Base-by-base conservation (phyloP, 2,888 invertebrate species). In the Coremacera marginata region DNA sequence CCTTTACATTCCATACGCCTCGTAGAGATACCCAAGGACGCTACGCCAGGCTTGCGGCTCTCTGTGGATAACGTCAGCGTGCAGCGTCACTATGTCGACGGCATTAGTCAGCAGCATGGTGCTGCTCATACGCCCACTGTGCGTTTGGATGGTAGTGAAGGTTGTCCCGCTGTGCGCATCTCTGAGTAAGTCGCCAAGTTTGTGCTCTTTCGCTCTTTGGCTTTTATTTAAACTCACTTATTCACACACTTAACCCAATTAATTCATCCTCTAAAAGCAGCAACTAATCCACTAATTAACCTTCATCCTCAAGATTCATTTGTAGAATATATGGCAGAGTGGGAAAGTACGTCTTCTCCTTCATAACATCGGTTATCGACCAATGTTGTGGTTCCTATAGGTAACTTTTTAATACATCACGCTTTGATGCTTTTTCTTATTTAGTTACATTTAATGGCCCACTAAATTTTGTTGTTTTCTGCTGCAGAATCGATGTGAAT, bases 1-100 rank as follows among this genome's bases (percentile, higher is more conserved):
- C 92, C 93, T 44, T 93, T 94, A 65, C 97, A 96, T 90, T 95
- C 95, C 75, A 96, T 96, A 85, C 93, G 96, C 82, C 92, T 95
- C 83, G 94, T 97, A 72, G 94, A 95, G 86, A 94, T 96, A 84
- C 95, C 96, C 52, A 87, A 88, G 82, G 88, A 90, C 80, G 87
- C 89, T 9, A 92, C 92, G 27, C 92, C 92, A 27, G 93, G 93
- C 67, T 92, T 95, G 72, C 93, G 94, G 86, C 88, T 94, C 72
- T 84, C 87, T 1, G 81, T 86, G 11, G 86, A 86, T 81, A 87
- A 86, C 76, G 83, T 83, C 73, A 83, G 82, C 76, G 82, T 80
- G 70, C 83, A 70, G 70, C 82, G 72, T 77, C 82, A 78, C 51
- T 51, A 76, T 34, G 57, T 77, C 31, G 78, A 77, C 67, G 70